phyloP scores from a whole-genome alignment of 1,140 invertebrate species.

The Drosophila lowei region DNA sequence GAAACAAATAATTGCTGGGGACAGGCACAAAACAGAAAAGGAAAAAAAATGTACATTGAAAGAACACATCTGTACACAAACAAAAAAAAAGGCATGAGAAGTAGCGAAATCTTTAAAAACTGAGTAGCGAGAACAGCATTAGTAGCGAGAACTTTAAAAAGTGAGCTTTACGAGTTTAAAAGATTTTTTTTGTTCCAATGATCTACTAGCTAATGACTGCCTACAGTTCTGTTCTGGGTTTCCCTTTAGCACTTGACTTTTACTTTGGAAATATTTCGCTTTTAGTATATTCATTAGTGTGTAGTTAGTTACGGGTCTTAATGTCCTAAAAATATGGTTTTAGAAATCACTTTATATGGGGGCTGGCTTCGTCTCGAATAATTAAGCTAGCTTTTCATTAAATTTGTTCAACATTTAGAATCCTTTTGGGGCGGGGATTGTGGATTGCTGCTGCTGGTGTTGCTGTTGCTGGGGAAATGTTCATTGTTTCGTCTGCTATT shows the following conservation, averaged over 20 bases:
- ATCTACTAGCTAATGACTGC: slow-evolving; percentile 43
- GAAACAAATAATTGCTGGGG: slow-evolving; percentile 22
- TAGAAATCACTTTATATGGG: slow-evolving; percentile 59
- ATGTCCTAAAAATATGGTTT: slow-evolving; percentile 70
- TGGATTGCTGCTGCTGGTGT: slow-evolving; percentile 12
- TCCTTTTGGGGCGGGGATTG: slow-evolving; percentile 38
- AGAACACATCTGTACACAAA: slow-evolving; percentile 58
- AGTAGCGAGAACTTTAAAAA: slow-evolving; percentile 44
- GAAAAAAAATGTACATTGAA: slow-evolving; percentile 53
- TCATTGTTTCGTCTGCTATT: slow-evolving; percentile 50
- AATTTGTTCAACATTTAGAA: slow-evolving; percentile 45
- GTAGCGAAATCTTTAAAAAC: too few species aligned
- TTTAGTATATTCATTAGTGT: slow-evolving; percentile 49
- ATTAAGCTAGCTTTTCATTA: slow-evolving; percentile 57
- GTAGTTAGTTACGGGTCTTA: slow-evolving; percentile 43
- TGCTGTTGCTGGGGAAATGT: slow-evolving; percentile 23
- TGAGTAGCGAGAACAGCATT: slow-evolving; percentile 20
- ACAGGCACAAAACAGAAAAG: slow-evolving; percentile 62
- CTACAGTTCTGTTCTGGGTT: slow-evolving; percentile 23
- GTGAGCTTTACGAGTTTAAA: slow-evolving; percentile 26
- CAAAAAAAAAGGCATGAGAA: slow-evolving; percentile 7
- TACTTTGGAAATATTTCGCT: slow-evolving; percentile 36
- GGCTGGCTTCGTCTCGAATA: slow-evolving; percentile 28
- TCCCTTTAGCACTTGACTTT: slow-evolving; percentile 51
- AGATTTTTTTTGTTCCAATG: slow-evolving; percentile 22